Evolutionary conservation across 2,888 invertebrate species (phyloP).

Genomic region (Ctena decussata): DNA sequence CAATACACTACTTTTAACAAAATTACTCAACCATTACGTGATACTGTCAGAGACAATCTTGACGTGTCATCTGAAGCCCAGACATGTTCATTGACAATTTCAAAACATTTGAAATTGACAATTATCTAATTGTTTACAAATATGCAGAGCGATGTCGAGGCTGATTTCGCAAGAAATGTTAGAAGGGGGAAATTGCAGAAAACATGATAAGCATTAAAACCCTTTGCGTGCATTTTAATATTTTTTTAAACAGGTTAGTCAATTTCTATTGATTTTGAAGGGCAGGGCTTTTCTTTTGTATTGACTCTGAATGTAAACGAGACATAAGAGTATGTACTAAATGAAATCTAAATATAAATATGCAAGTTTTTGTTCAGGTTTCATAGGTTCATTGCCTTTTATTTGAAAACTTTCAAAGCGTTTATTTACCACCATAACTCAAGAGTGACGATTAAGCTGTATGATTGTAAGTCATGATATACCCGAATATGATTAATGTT

Average conservation of each 20-base stretch:
- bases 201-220: too few relatives aligned
- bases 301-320: too few relatives aligned
- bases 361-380: background rate
- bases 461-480: too few relatives aligned
- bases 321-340: too few relatives aligned
- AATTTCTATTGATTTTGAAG: too few relatives aligned
- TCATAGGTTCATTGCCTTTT: background rate
- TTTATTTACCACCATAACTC: background rate
- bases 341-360: background rate
- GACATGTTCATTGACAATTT: background rate
- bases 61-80: background rate
- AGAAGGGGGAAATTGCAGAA: too few relatives aligned
- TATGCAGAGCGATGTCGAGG: too few relatives aligned
- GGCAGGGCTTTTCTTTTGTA: background rate
- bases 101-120: background rate
- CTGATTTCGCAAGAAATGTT: too few relatives aligned
- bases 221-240: too few relatives aligned
- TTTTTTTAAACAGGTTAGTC: too few relatives aligned
- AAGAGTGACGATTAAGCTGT: background rate
- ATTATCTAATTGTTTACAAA: background rate
- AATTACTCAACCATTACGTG: background rate
- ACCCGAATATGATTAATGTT: too few relatives aligned
- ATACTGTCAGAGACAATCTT: slow-evolving; percentile 5
- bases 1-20: background rate
- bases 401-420: background rate